Conservation (phyloP, 2,113 vertebrate species). For the Chaetops frenatus region DNA sequence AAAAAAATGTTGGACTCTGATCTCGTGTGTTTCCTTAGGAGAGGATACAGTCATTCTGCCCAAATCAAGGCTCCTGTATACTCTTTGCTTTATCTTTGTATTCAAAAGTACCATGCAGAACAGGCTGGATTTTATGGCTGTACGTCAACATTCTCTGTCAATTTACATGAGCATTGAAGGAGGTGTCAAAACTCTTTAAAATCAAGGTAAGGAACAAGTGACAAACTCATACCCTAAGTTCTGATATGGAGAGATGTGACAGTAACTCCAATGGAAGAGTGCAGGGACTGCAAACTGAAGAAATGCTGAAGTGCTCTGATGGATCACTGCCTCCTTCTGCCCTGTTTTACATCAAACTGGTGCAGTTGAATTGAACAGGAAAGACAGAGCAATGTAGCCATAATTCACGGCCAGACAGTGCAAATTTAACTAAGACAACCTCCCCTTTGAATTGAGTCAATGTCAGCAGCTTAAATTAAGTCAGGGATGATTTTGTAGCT, state of each 20-base stretch:
- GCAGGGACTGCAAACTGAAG: background rate
- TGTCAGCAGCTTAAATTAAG: background rate
- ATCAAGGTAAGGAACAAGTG: background rate
- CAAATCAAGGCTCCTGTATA: background rate
- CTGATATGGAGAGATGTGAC: background rate
- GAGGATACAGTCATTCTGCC: background rate
- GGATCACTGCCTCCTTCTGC: background rate
- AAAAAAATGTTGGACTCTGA: background rate
- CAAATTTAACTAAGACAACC: background rate
- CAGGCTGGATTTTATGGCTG: background rate
- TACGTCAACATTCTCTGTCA: background rate
- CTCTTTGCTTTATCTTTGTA: background rate
- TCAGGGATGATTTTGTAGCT: background rate
- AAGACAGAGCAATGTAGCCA: background rate
- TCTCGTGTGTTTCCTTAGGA: background rate
- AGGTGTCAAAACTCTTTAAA: background rate
- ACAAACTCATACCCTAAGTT: background rate
- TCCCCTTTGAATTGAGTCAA: background rate
- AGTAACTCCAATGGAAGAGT: background rate
- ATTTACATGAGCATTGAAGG: background rate
- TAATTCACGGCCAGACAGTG: background rate
- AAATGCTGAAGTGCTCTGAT: background rate
- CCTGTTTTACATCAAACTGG: background rate
- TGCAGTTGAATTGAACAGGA: background rate
- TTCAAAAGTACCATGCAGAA: background rate